Conservation (phyloP, 2,888 invertebrate genomes). For the Cantharis flavilabris region DNA sequence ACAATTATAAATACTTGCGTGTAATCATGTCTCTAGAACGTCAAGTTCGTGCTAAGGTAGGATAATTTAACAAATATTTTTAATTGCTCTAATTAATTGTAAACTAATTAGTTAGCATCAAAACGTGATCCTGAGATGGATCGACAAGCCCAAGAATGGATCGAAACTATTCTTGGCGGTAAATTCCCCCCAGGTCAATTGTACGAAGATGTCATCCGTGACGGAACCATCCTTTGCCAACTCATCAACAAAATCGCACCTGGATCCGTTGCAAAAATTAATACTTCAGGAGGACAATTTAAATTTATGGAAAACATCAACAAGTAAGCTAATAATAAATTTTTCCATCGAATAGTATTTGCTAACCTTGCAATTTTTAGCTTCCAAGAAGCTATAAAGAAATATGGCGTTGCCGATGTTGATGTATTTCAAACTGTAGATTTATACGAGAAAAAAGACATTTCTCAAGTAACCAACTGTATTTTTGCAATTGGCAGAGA, state of each 20-base stretch:
- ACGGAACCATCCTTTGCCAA: conserved; percentile 91
- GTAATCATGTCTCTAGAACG: conserved; percentile 86
- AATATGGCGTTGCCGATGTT: conserved; percentile 86
- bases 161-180: conserved; percentile 83
- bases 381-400: conserved; percentile 86
- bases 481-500: conserved; percentile 85
- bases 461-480: conserved; percentile 82
- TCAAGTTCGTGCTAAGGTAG: conserved; percentile 88
- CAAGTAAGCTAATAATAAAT: conserved; percentile 66
- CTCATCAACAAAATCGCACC: conserved; percentile 93
- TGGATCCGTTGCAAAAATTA: conserved; percentile 87
- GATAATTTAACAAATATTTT: conserved; percentile 35
- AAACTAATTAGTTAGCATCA: conserved; percentile 68
- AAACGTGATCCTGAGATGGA: conserved; percentile 84
- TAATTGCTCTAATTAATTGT: not conserved
- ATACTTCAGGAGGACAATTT: conserved; percentile 94
- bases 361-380: conserved; percentile 47
- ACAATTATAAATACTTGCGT: conserved; percentile 28
- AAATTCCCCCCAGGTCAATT: conserved; percentile 81
- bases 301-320: conserved; percentile 99
- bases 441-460: conserved; percentile 93
- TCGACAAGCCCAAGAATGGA: conserved; percentile 90
- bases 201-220: conserved; percentile 89
- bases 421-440: conserved; percentile 98
- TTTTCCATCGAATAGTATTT: not conserved